Evolutionary conservation across 2,888 invertebrate species (phyloP).

Genomic region (Mesochorus sp.): DNA sequence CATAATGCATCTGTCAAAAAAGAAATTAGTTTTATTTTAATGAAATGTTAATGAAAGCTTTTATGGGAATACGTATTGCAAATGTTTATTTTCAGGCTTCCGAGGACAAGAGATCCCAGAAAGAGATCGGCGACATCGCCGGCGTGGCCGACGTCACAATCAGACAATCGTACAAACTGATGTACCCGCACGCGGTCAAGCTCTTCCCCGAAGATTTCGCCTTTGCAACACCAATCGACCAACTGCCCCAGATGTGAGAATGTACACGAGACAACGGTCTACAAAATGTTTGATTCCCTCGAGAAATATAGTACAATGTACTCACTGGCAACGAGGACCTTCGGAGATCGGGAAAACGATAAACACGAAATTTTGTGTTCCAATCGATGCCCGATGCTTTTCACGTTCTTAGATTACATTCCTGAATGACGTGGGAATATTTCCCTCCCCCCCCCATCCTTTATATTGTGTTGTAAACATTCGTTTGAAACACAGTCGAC

Average conservation of each 20-base stretch:
- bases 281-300: not conserved
- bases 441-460: too few species aligned
- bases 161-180: slow-evolving; percentile 97
- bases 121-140: slow-evolving; percentile 99
- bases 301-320: not conserved
- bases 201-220: slow-evolving; percentile 98
- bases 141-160: slow-evolving; percentile 99
- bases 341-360: too few species aligned
- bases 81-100: slow-evolving; percentile 94
- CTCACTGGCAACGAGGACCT: too few species aligned
- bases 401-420: slow-evolving; percentile 50
- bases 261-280: not conserved
- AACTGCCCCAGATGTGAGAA: slow-evolving; percentile 92
- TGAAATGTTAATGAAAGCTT: too few species aligned
- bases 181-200: slow-evolving; percentile 96
- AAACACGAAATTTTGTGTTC: not conserved
- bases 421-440: slow-evolving; percentile 36
- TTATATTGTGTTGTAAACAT: too few species aligned
- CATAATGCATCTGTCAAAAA: too few species aligned
- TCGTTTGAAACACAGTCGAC: too few species aligned
- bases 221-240: slow-evolving; percentile 96
- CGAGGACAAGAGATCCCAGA: slow-evolving; percentile 96
- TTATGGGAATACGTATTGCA: too few species aligned
- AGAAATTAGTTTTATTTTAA: too few species aligned
- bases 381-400: slow-evolving; percentile 13